phyloP scores from a whole-genome alignment of 2,797 vertebrate genomes.

The Cacajao melanocephalus region DNA sequence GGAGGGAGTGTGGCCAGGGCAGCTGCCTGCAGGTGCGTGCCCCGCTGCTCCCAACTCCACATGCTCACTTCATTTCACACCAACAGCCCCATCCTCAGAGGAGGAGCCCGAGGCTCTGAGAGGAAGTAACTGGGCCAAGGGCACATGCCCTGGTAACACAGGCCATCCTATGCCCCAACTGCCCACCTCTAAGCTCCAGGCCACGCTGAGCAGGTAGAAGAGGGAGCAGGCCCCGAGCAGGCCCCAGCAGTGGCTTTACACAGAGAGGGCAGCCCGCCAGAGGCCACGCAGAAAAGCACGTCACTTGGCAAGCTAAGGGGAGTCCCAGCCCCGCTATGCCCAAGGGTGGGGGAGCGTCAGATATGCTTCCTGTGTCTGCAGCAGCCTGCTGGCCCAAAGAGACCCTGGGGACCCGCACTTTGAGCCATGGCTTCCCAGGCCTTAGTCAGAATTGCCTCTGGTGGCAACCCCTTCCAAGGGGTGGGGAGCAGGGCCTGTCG shows the following conservation, averaged over 20 bases:
- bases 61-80: not conserved
- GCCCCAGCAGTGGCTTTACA: fast-evolving
- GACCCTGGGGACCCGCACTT: not conserved
- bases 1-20: no score
- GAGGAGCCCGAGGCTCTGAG: not conserved
- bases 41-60: no score
- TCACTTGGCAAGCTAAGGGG: not conserved
- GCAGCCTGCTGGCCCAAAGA: not conserved
- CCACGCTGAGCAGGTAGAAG: not conserved
- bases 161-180: not conserved
- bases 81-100: not conserved
- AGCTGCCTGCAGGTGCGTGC: no score
- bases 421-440: not conserved
- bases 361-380: not conserved
- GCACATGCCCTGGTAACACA: no score
- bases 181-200: no score
- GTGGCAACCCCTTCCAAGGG: not conserved
- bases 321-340: fast-evolving
- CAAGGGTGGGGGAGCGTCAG: fast-evolving
- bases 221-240: not conserved
- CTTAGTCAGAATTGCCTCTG: not conserved
- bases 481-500: not conserved
- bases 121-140: not conserved
- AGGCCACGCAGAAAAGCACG: not conserved
- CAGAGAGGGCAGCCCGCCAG: not conserved